Evolutionary conservation across 2,113 vertebrate genomes (phyloP).

Genomic region (Pardalotus punctatus): DNA sequence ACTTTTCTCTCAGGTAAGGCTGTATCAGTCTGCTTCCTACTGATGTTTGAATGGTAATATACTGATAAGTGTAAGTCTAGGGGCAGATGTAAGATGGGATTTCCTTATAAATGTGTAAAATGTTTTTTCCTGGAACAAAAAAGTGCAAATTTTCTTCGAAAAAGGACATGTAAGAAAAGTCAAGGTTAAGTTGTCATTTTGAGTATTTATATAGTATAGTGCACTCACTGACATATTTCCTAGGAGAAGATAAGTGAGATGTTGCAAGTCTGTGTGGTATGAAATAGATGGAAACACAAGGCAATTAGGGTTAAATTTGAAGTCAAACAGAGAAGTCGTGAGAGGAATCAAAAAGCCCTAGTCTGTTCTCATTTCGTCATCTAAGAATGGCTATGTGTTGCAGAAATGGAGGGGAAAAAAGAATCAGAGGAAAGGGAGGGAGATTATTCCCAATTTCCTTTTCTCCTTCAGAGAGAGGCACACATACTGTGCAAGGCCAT

Average conservation of each 20-base stretch:
- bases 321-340: neutral
- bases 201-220: neutral
- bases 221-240: neutral
- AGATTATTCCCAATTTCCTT: neutral
- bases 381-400: neutral
- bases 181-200: neutral
- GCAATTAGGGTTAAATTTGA: neutral
- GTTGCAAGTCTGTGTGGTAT: neutral
- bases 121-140: neutral
- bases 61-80: neutral
- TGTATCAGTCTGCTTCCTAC: neutral
- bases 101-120: neutral
- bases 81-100: neutral
- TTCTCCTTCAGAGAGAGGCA: neutral
- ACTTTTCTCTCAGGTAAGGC: neutral
- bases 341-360: neutral
- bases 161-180: neutral
- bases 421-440: neutral
- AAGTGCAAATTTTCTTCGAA: neutral
- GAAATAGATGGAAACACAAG: neutral
- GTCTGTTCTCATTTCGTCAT: neutral
- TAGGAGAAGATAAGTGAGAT: neutral
- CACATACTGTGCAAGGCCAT: fast-evolving
- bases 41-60: neutral
- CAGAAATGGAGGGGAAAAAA: neutral